Conservation (phyloP, 2,113 vertebrate genomes). For the Candoia aspera region DNA sequence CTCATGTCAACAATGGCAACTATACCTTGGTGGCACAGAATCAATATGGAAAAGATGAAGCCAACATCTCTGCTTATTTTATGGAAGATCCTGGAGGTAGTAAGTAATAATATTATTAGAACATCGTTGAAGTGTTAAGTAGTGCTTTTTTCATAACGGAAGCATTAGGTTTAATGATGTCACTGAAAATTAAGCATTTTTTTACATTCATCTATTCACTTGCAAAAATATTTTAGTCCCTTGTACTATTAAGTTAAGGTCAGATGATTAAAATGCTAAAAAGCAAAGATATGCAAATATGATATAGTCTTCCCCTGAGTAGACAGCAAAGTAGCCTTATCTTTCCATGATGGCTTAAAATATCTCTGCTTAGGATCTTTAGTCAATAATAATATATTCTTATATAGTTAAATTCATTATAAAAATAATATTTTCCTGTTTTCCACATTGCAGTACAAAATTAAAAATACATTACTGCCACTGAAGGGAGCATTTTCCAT, state of each 20-base stretch:
- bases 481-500: not conserved
- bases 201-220: not conserved
- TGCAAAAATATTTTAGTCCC: not conserved
- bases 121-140: not conserved
- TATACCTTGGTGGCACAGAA: constrained; percentile 89
- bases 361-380: not conserved
- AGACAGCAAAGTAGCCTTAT: not conserved
- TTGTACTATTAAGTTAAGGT: not conserved
- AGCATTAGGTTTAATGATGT: not conserved
- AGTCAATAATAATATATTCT: not conserved
- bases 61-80: constrained; percentile 87
- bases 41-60: constrained; percentile 81
- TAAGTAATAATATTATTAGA: constrained; percentile 68
- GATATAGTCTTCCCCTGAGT: not conserved
- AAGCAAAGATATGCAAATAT: constrained; percentile 6
- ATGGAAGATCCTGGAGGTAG: constrained; percentile 87
- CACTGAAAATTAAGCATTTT: not conserved
- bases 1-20: constrained; percentile 92
- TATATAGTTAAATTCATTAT: not conserved
- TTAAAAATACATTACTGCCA: not conserved
- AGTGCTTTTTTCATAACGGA: not conserved
- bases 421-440: not conserved
- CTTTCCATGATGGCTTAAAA: not conserved
- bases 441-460: not conserved
- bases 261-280: constrained; percentile 5